Percentiles rank a stretch among this genome's conserved stretches.
Conservation (phyloP, 2,797 vertebrate species). For the Alca torda region DNA sequence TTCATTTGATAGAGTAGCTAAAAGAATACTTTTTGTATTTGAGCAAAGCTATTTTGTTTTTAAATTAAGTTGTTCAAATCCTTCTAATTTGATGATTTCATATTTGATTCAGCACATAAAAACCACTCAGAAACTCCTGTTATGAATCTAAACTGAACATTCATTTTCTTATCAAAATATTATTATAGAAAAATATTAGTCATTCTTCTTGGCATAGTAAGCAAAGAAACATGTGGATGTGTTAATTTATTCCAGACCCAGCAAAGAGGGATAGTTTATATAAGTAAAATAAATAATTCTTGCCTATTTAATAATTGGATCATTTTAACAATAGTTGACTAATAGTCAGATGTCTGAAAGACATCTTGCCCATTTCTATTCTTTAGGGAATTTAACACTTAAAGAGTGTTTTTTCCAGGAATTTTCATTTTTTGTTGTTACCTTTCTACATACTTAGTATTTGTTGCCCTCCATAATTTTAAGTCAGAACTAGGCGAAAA, state of each 20-base stretch:
- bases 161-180: constrained; percentile 67
- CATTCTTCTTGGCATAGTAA: constrained; percentile 56
- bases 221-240: constrained; percentile 56
- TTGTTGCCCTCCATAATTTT: background rate
- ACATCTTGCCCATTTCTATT: constrained; percentile 30
- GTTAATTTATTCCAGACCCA: constrained; percentile 54
- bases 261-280: constrained; percentile 41
- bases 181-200: constrained; percentile 61
- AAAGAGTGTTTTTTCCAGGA: background rate
- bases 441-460: constrained; percentile 36
- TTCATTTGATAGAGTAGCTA: constrained; percentile 20
- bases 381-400: constrained; percentile 19
- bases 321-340: constrained; percentile 61
- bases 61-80: constrained; percentile 31
- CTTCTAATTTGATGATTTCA: constrained; percentile 47
- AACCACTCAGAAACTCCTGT: constrained; percentile 44
- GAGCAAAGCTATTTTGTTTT: constrained; percentile 39
- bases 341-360: constrained; percentile 61
- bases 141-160: constrained; percentile 42
- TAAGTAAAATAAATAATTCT: constrained; percentile 55
- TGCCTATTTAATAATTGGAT: constrained; percentile 59
- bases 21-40: constrained; percentile 9
- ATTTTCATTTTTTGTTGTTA: constrained; percentile 14
- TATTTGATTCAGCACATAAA: constrained; percentile 45
- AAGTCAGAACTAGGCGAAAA: background rate